Percentiles rank a stretch among this genome's conserved stretches.
These are phyloP conservation scores for Agrochola circellaris DNA, from an alignment of 2,888 invertebrate genomes.

Conservation along the genomic window DNA sequence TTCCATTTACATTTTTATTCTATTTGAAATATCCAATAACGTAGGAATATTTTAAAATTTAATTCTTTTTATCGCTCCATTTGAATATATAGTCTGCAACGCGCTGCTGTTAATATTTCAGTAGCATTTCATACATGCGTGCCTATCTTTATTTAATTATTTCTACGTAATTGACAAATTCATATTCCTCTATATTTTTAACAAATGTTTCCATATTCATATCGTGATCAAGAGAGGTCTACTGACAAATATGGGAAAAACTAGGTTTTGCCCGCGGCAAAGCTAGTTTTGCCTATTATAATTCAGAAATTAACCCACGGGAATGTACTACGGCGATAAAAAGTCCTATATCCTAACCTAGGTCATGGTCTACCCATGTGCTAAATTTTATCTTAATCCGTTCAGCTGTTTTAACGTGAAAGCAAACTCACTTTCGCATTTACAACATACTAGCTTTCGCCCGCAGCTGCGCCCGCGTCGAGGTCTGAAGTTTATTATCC, in stretches of 20 bases:
- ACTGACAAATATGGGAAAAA: not conserved
- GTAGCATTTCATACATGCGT: conserved; percentile 14
- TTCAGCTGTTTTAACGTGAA: too few species aligned
- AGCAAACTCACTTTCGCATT: too few species aligned
- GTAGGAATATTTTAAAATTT: not conserved
- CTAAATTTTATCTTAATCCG: too few species aligned
- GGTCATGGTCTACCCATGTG: too few species aligned
- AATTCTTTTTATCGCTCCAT: not conserved
- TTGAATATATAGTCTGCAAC: conserved; percentile 4
- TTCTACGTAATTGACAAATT: not conserved
- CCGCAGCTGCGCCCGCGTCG: too few species aligned
- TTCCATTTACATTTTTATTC: conserved; percentile 8
- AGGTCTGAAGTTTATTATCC: too few species aligned
- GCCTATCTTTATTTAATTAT: conserved; percentile 13
- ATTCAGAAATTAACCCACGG: too few species aligned
- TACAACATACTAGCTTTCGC: too few species aligned
- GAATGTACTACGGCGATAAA: too few species aligned
- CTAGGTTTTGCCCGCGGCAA: too few species aligned
- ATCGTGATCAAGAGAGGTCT: not conserved
- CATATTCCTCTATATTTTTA: not conserved
- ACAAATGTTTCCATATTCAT: conserved; percentile 7
- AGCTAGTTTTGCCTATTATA: too few species aligned
- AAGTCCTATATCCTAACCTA: too few species aligned
- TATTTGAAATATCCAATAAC: conserved; percentile 18
- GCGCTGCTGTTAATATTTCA: conserved; percentile 27